Evolutionary conservation across 92 coral and sea anemone species (phyloP).

Genomic region (Actinernus sp.): DNA sequence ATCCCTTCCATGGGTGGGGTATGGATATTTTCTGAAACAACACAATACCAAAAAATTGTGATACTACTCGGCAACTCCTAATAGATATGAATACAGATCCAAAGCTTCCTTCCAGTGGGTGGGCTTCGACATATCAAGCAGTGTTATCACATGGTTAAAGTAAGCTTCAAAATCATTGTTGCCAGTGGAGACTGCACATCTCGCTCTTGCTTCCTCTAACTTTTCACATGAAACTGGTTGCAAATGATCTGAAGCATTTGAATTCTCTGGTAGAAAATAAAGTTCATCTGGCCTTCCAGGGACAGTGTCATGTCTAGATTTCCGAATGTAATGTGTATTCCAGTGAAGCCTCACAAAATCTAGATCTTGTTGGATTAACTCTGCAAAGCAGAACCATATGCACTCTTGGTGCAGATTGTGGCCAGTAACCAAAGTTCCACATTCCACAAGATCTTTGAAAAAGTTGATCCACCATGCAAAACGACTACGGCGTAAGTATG

Average conservation of each 20-base stretch:
- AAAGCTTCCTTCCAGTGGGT: conserved; percentile 25
- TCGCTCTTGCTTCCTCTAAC: conserved; percentile 3
- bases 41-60: too few species aligned
- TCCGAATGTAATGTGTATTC: conserved; percentile 59
- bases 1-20: too few species aligned
- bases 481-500: conserved; percentile 37
- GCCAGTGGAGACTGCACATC: background rate
- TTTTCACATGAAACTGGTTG: conserved; percentile 26
- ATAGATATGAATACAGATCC: conserved; percentile 19
- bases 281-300: conserved; percentile 51
- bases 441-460: conserved; percentile 50
- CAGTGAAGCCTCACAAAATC: conserved; percentile 52
- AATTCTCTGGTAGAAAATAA: conserved; percentile 52
- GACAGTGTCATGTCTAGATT: conserved; percentile 43
- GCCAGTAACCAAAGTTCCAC: conserved; percentile 25
- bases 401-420: conserved; percentile 43
- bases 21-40: too few species aligned
- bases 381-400: conserved; percentile 56
- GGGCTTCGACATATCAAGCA: conserved; percentile 8
- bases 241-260: conserved; percentile 48
- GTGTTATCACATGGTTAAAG: conserved; percentile 23
- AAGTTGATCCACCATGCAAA: conserved; percentile 64
- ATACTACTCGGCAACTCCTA: too few species aligned
- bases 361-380: conserved; percentile 45
- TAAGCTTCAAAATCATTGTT: conserved; percentile 19